Evolutionary conservation across 2,888 invertebrate genomes (phyloP), one percentile per base, ranked within the genome.

Genomic region (Melangyna quadrimaculata): DNA sequence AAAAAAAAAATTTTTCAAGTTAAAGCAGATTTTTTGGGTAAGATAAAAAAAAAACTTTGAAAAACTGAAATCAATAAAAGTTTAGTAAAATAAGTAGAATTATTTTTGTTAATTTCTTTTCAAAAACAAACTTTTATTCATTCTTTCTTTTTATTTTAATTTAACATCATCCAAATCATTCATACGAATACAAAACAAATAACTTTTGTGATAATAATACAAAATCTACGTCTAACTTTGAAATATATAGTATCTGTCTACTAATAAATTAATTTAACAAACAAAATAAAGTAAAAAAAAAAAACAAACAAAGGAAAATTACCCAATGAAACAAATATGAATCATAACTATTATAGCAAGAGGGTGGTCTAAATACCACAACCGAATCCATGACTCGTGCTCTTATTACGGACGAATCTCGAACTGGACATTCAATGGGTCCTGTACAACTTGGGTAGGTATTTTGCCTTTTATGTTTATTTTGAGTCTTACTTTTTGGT

Each of bases 381-480:
- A 92, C 97, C 93, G 97, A 97, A 94, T 97, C 97, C 94, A 97
- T 97, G 97, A 97, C 97, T 93, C 96, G 97, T 93, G 97, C 97
- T 93, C 95, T 97, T 94, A 97, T 97, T 93, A 96, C 96, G 93
- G 97, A 97, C 94, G 97, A 97, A 94, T 95, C 96, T 93, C 96
- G 96, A 94, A 95, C 95, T 94, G 92, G 92, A 88, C 95, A 96
- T 93, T 95, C 94, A 91, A 94, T 96, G 93, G 97, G 97, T 93
- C 97, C 97, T 93, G 97, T 97, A 93, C 97, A 97, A 94, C 95
- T 98, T 94, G 97, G 97, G 97, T 97, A 97, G 94, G 97, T 97
- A 92, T 90, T 88, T 87, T 88, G 55, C 63, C 69, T 87, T 75
- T 77, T 75, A 19, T 48, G 61, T 53, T 77, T n/a, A 51, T 43